phyloP scores from a whole-genome alignment of 2,113 vertebrate genomes.

The Seriola dumerili region DNA sequence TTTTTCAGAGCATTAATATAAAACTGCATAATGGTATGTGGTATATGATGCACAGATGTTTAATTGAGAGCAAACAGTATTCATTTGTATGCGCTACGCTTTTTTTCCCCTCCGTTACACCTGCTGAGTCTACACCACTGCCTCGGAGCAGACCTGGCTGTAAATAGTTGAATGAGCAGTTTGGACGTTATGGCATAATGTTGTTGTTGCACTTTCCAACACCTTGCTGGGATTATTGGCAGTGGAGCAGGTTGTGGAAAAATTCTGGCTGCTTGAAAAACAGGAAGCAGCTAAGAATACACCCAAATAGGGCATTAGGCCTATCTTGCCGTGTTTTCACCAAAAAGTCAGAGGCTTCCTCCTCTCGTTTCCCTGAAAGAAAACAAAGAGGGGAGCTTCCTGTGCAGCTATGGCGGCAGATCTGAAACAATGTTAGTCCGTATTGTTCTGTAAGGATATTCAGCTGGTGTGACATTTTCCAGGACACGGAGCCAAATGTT shows the following conservation, averaged over 20 bases:
- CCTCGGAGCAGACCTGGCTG: no score
- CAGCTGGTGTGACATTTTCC: background rate
- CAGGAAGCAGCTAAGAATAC: conserved; percentile 65
- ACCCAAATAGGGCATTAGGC: conserved; percentile 36
- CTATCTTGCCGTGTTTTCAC: conserved; percentile 40
- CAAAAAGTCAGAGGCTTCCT: conserved; percentile 34
- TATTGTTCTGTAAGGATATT: background rate
- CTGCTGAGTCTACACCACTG: background rate
- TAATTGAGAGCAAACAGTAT: background rate
- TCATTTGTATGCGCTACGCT: background rate
- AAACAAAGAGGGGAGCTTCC: conserved; percentile 30
- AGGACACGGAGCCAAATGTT: conserved; percentile 18
- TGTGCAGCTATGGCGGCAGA: background rate
- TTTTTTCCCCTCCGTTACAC: background rate
- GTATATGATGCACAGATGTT: background rate
- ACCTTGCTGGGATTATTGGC: background rate
- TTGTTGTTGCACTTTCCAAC: background rate
- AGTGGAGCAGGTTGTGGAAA: conserved; percentile 40
- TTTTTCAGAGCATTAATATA: background rate
- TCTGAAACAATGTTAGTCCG: conserved; percentile 6
- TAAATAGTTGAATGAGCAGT: background rate
- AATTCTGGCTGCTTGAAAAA: conserved; percentile 24
- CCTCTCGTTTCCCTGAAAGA: conserved; percentile 51
- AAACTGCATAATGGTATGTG: background rate
- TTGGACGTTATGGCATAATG: background rate